A percentile compares a stretch with the other conserved stretches of the same genome.
phyloP scores from a whole-genome alignment of 2,113 vertebrate genomes.

The Calidris pugnax region DNA sequence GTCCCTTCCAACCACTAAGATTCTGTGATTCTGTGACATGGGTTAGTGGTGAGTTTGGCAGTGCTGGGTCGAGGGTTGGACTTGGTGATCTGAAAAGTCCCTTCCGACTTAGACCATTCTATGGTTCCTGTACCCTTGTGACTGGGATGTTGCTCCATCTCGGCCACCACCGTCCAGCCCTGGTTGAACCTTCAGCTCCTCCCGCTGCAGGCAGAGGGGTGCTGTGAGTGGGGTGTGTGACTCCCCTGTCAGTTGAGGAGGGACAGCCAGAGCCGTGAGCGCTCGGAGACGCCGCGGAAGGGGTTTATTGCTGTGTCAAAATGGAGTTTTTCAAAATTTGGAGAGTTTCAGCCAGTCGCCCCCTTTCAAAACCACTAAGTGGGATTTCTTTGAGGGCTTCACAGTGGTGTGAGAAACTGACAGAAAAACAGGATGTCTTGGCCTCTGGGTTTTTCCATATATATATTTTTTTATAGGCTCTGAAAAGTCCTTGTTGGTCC shows the following conservation, averaged over 20 bases:
- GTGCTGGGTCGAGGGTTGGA: background rate
- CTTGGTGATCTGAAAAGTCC: background rate
- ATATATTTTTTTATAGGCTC: background rate
- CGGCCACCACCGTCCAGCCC: background rate
- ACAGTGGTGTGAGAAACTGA: background rate
- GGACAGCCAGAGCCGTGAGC: background rate
- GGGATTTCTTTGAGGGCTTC: background rate
- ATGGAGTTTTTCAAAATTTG: background rate
- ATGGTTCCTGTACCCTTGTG: background rate
- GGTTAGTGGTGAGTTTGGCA: too few species aligned
- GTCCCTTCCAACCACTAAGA: too few species aligned
- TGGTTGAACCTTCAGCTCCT: background rate
- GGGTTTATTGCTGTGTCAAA: background rate
- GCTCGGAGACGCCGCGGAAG: accelerated
- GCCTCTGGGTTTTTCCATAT: background rate
- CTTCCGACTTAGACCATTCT: background rate
- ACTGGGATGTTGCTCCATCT: background rate
- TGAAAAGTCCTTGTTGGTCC: background rate
- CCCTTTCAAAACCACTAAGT: background rate
- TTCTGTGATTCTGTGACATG: too few species aligned
- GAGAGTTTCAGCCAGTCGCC: background rate
- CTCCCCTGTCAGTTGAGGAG: background rate
- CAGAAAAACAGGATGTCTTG: too few species aligned
- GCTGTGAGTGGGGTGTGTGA: background rate
- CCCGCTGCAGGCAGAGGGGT: background rate